Base-by-base conservation (phyloP, 2,113 vertebrate species). In the Myotis lucifugus region DNA sequence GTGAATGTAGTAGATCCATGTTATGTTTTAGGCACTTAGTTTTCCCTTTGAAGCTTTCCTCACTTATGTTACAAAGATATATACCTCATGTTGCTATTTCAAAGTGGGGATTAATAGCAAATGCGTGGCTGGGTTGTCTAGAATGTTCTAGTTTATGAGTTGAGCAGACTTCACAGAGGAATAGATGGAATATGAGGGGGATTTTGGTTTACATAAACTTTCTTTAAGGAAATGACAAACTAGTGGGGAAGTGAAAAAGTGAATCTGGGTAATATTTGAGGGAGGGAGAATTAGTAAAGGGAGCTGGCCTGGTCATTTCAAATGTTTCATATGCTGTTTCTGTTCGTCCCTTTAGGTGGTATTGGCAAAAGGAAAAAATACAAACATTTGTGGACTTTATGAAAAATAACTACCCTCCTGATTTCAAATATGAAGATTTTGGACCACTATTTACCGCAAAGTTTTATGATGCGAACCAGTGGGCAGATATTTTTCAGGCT, bases 351-450 rank as follows among this genome's bases (percentile, higher is more conserved):
- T 90, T 25, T 92, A 99, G 99, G 99, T 99, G 98, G 98, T 99
- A 99, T 91, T 99, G 99, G 99, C 98, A 99, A 98, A 98, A 98
- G 34, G 88, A 98, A 91, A 99, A 99, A 92, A 81, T 61, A n/a
- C 89, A 90, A 5, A 59, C 98, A 0, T 99, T 99, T 97, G 98
- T 99, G 27, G 77, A 98, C 32, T 99, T 99, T 95, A 99, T 99
- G 99, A 92, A 98, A 34, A 97, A 91, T 54, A 99, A 99, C 96
- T 99, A 99, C 85, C 99, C 99, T 8, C 99, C 99, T 70, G 98
- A 90, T 29, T 99, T 99, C 97, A 98, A 93, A 40, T 99, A 99
- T 72, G 98, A 98, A 97, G 99, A 99, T 96, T 99, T 99, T 98
- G 99, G 98, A 9, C 98, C 98, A 0, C 94, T 98, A n/a, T 99